Base-by-base conservation (phyloP, 1,140 invertebrate species). In the Pogonus chalceus region DNA sequence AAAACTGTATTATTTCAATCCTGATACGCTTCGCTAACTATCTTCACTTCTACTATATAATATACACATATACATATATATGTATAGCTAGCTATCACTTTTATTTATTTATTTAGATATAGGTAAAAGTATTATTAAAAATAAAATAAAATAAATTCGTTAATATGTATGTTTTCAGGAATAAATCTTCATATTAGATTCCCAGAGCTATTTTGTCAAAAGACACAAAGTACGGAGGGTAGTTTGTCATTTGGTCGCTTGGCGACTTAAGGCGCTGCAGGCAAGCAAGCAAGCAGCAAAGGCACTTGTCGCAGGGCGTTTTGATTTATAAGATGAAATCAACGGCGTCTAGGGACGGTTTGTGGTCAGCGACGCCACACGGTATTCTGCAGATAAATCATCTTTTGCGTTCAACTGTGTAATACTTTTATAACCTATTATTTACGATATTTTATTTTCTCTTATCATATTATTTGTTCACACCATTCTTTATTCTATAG, bases 1-100 rank as follows among this genome's bases (percentile, higher is more conserved):
- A 62, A 60, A 58, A 53, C 35, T 26, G 21, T 56, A 56, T 39
- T 43, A 43, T 43, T 43, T 43, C 37, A 43, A 43, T 43, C 37
- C 37, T 43, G 26, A 31, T 14, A 31, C 26, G 37, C 49, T 23
- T 24, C 49, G 49, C 20, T 26, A 18, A 12, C 12, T 21, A 20
- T 21, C 22, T 37, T 3, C 35, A n/a, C 35, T 37, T 3, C 3
- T 3, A n/a, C 35, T 37, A 14, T 3, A 14, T 37, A 14, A 37
- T 37, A 3, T n/a, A 2, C 18, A 14, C 18, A 1, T 37, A 37
- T 18, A n/a, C 3, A 1, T 37, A n/a, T 48, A 14, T 7, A 18
- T 48, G 16, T 48, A 48, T 48, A 22, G 23, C 16, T 20, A 3
- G 26, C 47, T n/a, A 31, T 20, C n/a, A n/a, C n/a, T n/a, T n/a